These are phyloP conservation scores for Halcyon smyrnensis DNA, from an alignment of 2,797 vertebrate species.

Conservation along the genomic window DNA sequence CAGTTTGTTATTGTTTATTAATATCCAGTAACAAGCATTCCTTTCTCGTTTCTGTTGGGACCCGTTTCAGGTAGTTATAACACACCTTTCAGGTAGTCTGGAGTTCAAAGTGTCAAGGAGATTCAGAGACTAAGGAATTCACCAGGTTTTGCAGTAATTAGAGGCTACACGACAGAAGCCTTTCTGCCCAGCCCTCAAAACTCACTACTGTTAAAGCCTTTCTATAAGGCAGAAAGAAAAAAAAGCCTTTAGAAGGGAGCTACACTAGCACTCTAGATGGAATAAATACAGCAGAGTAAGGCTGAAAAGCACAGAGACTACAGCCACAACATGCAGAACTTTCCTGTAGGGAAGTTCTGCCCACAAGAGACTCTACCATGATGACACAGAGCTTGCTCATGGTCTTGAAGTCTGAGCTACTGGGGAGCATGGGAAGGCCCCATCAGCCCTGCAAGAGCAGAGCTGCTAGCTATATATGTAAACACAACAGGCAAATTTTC, in stretches of 20 bases:
- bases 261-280: not conserved
- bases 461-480: not conserved
- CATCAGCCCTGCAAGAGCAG: not conserved
- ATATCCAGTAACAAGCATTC: not conserved
- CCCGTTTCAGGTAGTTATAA: not conserved
- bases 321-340: not conserved
- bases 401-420: not conserved
- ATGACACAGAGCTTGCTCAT: not conserved
- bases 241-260: not conserved
- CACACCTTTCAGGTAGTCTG: not conserved
- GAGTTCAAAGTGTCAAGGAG: not conserved
- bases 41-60: not conserved
- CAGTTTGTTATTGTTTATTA: not conserved
- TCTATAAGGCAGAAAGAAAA: not conserved
- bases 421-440: not conserved
- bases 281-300: not conserved
- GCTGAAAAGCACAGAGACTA: not conserved
- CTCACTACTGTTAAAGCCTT: not conserved
- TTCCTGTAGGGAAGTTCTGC: not conserved
- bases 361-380: not conserved
- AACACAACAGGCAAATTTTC: not conserved
- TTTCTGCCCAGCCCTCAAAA: not conserved
- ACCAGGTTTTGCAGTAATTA: not conserved
- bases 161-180: not conserved
- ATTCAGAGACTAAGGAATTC: not conserved